Conservation (phyloP, 2,888 invertebrate genomes). For the Plebejus melissa region DNA sequence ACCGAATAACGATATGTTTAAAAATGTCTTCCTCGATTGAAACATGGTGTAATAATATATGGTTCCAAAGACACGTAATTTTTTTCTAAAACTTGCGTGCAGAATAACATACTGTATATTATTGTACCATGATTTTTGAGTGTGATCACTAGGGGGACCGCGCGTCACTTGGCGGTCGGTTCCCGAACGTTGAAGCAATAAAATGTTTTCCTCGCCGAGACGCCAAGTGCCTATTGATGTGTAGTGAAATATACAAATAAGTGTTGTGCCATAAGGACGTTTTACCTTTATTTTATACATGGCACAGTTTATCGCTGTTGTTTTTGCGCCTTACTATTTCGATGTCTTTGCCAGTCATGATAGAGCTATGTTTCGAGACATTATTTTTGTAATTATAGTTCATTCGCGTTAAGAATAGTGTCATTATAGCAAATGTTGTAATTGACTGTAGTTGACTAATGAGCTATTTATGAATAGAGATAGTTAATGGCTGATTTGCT, state of each 20-base stretch:
- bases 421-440: background rate
- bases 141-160: conserved; percentile 44
- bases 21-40: conserved; percentile 31
- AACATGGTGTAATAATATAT: conserved; percentile 35
- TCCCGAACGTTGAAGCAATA: conserved; percentile 43
- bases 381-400: background rate
- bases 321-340: conserved; percentile 8
- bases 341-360: background rate
- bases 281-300: conserved; percentile 25
- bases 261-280: conserved; percentile 53
- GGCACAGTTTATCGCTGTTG: conserved; percentile 23
- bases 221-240: conserved; percentile 60
- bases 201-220: conserved; percentile 40
- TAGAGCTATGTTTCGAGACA: background rate
- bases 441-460: background rate
- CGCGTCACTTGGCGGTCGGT: conserved; percentile 36
- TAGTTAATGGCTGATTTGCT: background rate
- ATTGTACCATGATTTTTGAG: conserved; percentile 27
- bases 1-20: background rate
- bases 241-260: conserved; percentile 43
- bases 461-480: no score
- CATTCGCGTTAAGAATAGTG: background rate
- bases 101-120: background rate
- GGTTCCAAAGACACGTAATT: background rate
- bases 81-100: background rate